Conservation (phyloP, 2,888 invertebrate species). For the Limnephilus marmoratus region DNA sequence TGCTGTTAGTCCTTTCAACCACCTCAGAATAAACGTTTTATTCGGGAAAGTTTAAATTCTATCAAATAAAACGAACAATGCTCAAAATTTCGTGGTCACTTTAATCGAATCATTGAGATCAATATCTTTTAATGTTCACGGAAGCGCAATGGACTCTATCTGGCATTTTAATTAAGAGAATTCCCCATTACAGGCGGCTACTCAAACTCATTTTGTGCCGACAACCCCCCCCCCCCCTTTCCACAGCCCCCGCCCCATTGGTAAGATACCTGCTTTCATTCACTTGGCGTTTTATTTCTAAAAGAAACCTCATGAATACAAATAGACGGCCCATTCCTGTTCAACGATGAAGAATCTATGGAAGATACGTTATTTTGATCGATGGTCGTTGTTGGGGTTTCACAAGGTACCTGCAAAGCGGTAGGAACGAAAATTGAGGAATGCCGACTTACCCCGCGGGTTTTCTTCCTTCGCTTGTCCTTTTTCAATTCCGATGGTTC, state of each 20-base stretch:
- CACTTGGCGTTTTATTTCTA: conserved; percentile 24
- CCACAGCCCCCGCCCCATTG: background rate
- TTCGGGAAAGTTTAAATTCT: background rate
- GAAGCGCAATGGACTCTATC: background rate
- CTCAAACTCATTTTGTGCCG: background rate
- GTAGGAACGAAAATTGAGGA: too few relatives aligned
- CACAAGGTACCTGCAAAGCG: too few relatives aligned
- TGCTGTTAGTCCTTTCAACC: background rate
- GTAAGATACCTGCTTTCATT: conserved; percentile 25
- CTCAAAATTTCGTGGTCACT: background rate
- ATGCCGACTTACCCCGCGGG: too few relatives aligned
- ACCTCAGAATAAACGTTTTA: background rate
- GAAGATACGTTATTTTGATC: background rate
- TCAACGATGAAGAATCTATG: background rate
- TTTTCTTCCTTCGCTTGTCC: too few relatives aligned
- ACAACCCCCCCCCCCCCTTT: background rate
- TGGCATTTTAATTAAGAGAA: conserved; percentile 2
- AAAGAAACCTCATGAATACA: conserved; percentile 41
- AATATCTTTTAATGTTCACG: background rate
- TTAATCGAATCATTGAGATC: background rate
- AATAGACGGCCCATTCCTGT: conserved; percentile 25
- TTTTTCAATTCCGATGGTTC: too few relatives aligned
- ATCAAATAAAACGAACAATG: background rate
- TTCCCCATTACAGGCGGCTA: background rate
- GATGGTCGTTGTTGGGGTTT: background rate